A percentile compares a stretch with the other conserved stretches of the same genome.
Evolutionary conservation across 2,113 vertebrate species (phyloP).

Genomic region (Trinectes maculatus): DNA sequence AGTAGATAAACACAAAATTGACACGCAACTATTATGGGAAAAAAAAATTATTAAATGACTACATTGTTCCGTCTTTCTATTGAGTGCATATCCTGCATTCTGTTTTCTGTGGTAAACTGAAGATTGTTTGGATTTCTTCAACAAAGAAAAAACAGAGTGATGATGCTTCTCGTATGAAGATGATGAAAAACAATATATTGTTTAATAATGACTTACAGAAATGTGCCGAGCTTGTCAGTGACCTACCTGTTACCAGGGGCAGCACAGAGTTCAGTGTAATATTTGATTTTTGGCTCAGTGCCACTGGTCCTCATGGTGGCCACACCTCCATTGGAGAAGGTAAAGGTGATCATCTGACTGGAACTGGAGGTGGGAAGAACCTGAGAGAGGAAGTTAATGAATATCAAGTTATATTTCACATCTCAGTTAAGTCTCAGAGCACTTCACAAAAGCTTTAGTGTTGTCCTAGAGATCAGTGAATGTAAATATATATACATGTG

Average conservation of each 20-base stretch:
- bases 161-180: neutral
- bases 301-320: constrained; percentile 97
- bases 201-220: neutral
- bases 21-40: too few species aligned
- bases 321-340: constrained; percentile 92
- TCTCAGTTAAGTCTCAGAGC: neutral
- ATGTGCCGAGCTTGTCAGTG: neutral
- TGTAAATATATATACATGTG: neutral
- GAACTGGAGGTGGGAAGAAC: constrained; percentile 92
- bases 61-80: too few species aligned
- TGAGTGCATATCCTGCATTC: too few species aligned
- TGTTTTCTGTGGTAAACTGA: too few species aligned
- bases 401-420: too few species aligned
- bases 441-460: neutral
- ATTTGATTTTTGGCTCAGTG: constrained; percentile 98
- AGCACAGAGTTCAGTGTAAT: constrained; percentile 94
- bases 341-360: constrained; percentile 99
- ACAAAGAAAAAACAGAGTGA: too few species aligned
- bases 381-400: constrained; percentile 81
- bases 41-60: too few species aligned
- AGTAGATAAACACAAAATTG: too few species aligned
- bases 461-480: neutral
- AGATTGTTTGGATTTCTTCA: too few species aligned
- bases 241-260: constrained; percentile 92
- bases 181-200: neutral